Conservation (phyloP, 2,888 invertebrate genomes). For the Drymonia ruficornis region DNA sequence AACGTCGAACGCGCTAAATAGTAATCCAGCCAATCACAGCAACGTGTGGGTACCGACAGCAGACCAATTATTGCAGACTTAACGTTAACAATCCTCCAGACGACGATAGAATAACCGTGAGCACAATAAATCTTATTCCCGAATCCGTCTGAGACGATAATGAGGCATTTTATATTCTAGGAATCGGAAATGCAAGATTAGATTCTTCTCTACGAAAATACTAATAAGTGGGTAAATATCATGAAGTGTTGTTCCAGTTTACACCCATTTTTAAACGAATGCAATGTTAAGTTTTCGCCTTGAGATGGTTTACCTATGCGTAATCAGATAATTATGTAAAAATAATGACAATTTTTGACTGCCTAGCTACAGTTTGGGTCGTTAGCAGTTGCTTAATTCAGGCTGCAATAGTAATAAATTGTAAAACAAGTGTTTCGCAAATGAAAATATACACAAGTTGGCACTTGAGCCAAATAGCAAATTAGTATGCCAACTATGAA, state of each 20-base stretch:
- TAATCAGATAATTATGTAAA: background rate
- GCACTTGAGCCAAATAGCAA: background rate
- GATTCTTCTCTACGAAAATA: no score
- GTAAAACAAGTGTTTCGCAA: constrained; percentile 1
- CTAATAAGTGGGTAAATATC: no score
- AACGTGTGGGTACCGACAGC: constrained; percentile 30
- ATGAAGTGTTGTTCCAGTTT: no score
- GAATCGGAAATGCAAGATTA: constrained; percentile 25
- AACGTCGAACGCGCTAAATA: constrained; percentile 26
- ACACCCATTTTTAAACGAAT: no score
- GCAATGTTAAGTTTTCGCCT: background rate
- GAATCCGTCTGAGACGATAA: constrained; percentile 33
- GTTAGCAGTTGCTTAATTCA: background rate
- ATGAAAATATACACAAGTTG: constrained; percentile 1
- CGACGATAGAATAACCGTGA: constrained; percentile 23
- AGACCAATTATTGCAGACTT: constrained; percentile 36
- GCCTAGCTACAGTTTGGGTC: background rate
- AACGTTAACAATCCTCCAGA: constrained; percentile 29
- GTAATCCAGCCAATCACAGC: constrained; percentile 46
- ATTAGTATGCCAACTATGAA: background rate
- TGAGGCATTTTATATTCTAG: constrained; percentile 36
- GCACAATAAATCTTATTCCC: constrained; percentile 37
- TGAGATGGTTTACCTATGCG: background rate
- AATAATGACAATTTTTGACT: background rate
- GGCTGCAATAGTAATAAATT: background rate